Evolutionary conservation across 1,140 invertebrate species (phyloP), one percentile per base, ranked within the genome.

Genomic region (Phthorimaea operculella): DNA sequence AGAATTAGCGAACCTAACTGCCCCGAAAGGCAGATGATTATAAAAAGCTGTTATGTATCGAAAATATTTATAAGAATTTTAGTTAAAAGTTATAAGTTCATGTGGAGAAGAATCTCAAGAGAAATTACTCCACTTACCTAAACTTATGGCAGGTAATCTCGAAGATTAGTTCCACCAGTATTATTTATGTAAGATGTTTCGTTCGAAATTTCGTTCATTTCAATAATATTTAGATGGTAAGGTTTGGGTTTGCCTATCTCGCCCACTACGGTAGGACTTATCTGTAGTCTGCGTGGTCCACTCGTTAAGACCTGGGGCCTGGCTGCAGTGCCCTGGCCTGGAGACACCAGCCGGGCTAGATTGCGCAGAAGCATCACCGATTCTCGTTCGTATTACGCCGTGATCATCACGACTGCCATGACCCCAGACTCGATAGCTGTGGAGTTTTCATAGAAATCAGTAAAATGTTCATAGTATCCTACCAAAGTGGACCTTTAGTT

Each of bases 361-460:
- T 9, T 15, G 14, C 4, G 44, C 14, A 15, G 16, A 15, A 17
- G 16, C 3, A 16, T 9, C 39, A 42, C 39, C 39, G 11, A 11
- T 14, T 42, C 14, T 42, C 44, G 12, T 47, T 47, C 16, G 9
- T 47, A 15, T 9, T 17, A n/a, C 2, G 44, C 16, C 14, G 16
- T 16, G n/a, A 15, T 54, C 34, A 52, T 45, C 66, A 66, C 61
- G 57, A 60, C 66, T 58, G 59, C 62, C 51, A 60, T 49, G 15
- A 56, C 49, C 54, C 57, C 57, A 55, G 60, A 57, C 52, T 57
- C 28, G 61, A 63, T 60, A 66, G 64, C 66, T 69, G 66, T 69
- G 63, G 62, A 66, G 61, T 60, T 65, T 59, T 52, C 63, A 68
- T 48, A 63, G 36, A 58, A 59, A 58, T 62, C 60, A 69, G 39